Percentiles rank a stretch among this genome's conserved stretches.
phyloP scores from a whole-genome alignment of 2,797 vertebrate genomes.

The Peromyscus melanophrys region DNA sequence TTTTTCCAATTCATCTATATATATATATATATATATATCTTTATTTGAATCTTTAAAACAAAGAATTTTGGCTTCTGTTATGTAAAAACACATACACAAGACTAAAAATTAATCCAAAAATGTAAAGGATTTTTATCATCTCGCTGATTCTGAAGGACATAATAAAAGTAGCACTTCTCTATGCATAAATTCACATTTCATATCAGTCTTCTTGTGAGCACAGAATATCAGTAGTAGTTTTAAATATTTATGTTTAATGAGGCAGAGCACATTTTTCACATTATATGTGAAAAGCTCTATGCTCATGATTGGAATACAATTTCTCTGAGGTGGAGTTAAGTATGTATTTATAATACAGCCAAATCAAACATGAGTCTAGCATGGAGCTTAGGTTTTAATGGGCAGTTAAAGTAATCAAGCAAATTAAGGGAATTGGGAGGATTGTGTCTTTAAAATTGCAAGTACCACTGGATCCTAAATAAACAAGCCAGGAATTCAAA shows the following conservation, averaged over 20 bases:
- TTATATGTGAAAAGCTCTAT: not conserved
- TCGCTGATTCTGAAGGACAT: not conserved
- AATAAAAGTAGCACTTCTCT: not conserved
- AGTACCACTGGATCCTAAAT: slow-evolving; percentile 40
- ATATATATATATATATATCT: not conserved
- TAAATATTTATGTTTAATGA: not conserved
- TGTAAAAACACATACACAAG: slow-evolving; percentile 17
- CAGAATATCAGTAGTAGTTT: slow-evolving; percentile 1
- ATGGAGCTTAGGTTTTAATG: not conserved
- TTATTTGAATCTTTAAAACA: slow-evolving; percentile 53
- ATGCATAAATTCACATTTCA: not conserved
- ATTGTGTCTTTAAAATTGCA: slow-evolving; percentile 60
- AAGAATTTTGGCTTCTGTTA: not conserved
- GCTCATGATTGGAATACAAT: not conserved
- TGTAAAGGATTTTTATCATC: not conserved
- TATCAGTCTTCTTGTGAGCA: not conserved
- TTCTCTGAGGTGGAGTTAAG: slow-evolving; percentile 40
- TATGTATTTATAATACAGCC: slow-evolving; percentile 5
- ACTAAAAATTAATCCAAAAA: not conserved
- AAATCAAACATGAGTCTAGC: slow-evolving; percentile 35
- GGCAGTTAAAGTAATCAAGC: slow-evolving; percentile 45
- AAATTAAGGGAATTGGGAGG: slow-evolving; percentile 52
- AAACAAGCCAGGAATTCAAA: slow-evolving; percentile 52
- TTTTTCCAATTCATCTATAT: not conserved
- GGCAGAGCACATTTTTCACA: not conserved